Base-by-base conservation (phyloP, 2,888 invertebrate species). In the Agrotis ipsilon region DNA sequence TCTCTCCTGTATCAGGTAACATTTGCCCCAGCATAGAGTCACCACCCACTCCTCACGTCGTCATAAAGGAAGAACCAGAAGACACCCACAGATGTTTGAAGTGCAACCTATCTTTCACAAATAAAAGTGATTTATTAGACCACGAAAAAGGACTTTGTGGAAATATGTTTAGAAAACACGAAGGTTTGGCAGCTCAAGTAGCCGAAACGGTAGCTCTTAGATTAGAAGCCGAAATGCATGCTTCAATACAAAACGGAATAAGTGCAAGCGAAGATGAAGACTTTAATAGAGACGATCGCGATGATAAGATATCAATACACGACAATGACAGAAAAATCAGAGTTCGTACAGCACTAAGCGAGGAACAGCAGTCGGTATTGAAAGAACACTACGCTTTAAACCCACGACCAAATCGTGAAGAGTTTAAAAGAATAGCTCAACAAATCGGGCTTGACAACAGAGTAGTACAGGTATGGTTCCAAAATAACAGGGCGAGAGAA, bases 381-480 rank as follows among this genome's bases (percentile, higher is more conserved):
- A 98, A 98, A 90, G 97, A 98, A 77, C 98, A 99, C 91, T 99
- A 99, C 92, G 97, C 98, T 62, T 93, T 97, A 24, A 99, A 99
- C 94, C 98, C 99, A 13, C 97, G 99, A 75, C 99, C 99, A 2
- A 98, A 98, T 89, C 98, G 99, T 61, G 99, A 99, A 84, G 99
- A 99, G 90, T 97, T 99, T 85, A 98, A 98, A 64, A 97, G 98
- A 90, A 98, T 99, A 86, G 99, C 99, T 3, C 97, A 98, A 24
- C 97, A 96, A 74, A 96, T 98, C 54, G 97, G 97, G 65, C 97
- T 98, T 85, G 98, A 98, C 68, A 97, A 98, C 54, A 96, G 98
- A 70, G 98, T 98, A 1, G 98, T 98, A 5, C 98, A 99, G 96
- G 99, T 99, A 9, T 99, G 99, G 99, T 99, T 99, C 92, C 99